Evolutionary conservation across 1,140 invertebrate species (phyloP), one percentile per base, ranked within the genome.

Genomic region (Sitodiplosis mosellana): DNA sequence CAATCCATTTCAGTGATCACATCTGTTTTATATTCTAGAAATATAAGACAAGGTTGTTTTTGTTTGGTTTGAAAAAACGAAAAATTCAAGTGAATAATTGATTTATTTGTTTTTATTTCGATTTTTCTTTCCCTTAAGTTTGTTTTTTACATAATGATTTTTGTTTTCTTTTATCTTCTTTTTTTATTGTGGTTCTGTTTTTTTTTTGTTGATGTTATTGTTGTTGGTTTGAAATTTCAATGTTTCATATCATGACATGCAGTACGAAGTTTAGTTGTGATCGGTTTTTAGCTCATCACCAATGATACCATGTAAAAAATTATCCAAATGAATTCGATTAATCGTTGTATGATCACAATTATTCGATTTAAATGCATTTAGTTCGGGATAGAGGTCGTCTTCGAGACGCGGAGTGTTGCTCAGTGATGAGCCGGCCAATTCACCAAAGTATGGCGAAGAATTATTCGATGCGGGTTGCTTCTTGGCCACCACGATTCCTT

Each of bases 291-390:
- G 20, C 3, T 43, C 41, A 17, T 14, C 15, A 18, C 18, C 41
- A 21, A 43, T 21, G 11, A 43, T 18, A 12, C 41, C 41, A 12
- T 43, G 41, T 19, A 43, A 18, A 43, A 20, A 43, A 18, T 43
- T n/a, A 12, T 43, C 41, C n/a, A 11, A n/a, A 3, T 12, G 10
- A 19, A 18, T 20, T 20, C 11, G n/a, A 12, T 6, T 17, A 41
- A 5, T 18, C 6, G 41, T 19, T 18, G 18, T 4, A 43, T 43
- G 15, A 43, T 43, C 41, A 18, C 41, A 7, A 43, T 12, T 43
- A 43, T 43, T 43, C 11, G 41, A 43, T 7, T 21, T 43, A n/a
- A 43, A 43, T 43, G 41, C 20, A 21, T 43, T 43, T 18, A 43
- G 6, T 20, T 43, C 41, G n/a, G n/a, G 41, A 21, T 43, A 43